A percentile compares a stretch with the other conserved stretches of the same genome.
Conservation (phyloP, 2,888 invertebrate species). For the Cephus rjabovi region DNA sequence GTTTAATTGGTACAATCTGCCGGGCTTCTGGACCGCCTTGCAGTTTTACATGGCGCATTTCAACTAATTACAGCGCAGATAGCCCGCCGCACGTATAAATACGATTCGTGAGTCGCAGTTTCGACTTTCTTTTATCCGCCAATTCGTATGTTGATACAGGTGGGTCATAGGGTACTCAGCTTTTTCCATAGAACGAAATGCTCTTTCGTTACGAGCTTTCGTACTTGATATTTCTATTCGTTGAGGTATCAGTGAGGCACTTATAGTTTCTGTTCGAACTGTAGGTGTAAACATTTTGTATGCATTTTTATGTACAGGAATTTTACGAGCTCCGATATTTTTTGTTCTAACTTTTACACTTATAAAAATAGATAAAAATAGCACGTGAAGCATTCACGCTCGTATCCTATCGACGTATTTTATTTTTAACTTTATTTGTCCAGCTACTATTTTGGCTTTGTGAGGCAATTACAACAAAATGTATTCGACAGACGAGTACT, state of each 20-base stretch:
- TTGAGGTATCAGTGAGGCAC: background rate
- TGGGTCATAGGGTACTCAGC: background rate
- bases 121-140: background rate
- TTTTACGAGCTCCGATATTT: background rate
- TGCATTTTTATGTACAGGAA: background rate
- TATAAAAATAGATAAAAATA: background rate
- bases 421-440: background rate
- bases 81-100: conserved; percentile 1
- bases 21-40: conserved; percentile 3
- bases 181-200: background rate
- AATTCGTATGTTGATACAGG: background rate
- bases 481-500: background rate
- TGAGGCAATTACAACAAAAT: background rate
- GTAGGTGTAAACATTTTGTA: too few species aligned
- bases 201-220: background rate
- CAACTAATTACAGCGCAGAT: conserved; percentile 6
- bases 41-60: conserved; percentile 9
- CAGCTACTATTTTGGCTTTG: background rate
- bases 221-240: background rate
- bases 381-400: background rate
- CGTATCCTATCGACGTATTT: background rate
- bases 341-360: background rate
- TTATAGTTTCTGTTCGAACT: background rate
- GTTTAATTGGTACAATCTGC: conserved; percentile 31
- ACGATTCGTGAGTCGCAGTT: background rate